Conservation (phyloP, 2,113 vertebrate species). For the Arizona elegans region DNA sequence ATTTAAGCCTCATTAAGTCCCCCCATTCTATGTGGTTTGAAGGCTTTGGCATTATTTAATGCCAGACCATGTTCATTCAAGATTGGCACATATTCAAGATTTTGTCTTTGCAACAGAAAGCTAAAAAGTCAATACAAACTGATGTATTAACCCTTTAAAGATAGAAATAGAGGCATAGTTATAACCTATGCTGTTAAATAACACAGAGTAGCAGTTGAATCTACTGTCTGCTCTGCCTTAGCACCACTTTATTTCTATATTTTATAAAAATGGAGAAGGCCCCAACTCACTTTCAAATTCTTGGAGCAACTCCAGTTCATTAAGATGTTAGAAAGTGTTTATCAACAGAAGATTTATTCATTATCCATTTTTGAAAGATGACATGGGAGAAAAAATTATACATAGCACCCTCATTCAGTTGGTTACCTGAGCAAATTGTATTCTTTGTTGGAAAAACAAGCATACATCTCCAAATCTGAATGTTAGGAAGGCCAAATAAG, state of each 20-base stretch:
- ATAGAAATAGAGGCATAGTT: not conserved
- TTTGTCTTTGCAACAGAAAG: not conserved
- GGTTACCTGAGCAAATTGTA: not conserved
- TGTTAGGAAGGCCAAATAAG: not conserved
- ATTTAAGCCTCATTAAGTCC: not conserved
- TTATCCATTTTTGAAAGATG: not conserved
- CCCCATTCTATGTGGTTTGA: not conserved
- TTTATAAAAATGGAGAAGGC: not conserved
- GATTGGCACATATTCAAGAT: not conserved
- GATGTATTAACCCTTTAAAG: not conserved
- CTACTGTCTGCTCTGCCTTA: not conserved
- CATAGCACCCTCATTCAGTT: not conserved
- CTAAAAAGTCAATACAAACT: not conserved
- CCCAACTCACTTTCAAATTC: not conserved
- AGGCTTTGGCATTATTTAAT: not conserved
- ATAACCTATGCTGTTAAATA: not conserved
- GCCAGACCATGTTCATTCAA: constrained; percentile 1
- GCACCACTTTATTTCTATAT: not conserved
- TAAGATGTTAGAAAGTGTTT: not conserved
- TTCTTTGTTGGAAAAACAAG: not conserved
- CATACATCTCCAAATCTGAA: not conserved
- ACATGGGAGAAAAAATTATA: not conserved
- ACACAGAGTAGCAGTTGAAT: not conserved
- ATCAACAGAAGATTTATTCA: not conserved
- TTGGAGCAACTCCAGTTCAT: not conserved